A percentile compares a stretch with the other conserved stretches of the same genome.
Conservation (phyloP, 1,140 invertebrate species). For the Drosophila kohkoa region DNA sequence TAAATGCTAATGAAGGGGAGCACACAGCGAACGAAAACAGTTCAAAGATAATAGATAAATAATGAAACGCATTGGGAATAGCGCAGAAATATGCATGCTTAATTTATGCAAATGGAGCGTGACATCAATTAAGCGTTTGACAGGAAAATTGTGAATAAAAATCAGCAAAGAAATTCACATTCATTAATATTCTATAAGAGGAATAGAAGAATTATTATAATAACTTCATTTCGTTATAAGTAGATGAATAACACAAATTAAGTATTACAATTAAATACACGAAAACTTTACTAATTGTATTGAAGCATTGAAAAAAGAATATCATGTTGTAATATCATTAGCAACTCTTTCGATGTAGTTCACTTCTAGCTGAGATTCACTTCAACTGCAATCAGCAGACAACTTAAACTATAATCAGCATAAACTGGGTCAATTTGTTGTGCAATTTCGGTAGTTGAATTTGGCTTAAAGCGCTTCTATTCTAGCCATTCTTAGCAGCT, state of each 20-base stretch:
- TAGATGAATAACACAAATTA: too few relatives aligned
- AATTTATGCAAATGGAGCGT: neutral
- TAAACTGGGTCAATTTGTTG: conserved; percentile 9
- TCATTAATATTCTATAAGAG: too few relatives aligned
- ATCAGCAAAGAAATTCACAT: neutral
- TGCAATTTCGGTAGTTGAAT: conserved; percentile 9
- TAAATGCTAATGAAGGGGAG: conserved; percentile 66
- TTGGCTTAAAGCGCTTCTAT: neutral
- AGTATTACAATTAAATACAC: too few relatives aligned
- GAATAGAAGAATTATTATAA: too few relatives aligned
- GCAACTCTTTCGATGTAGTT: neutral
- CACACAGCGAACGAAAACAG: neutral
- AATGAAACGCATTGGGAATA: conserved; percentile 27
- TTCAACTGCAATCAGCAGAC: conserved; percentile 2
- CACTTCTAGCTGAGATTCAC: neutral
- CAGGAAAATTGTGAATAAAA: neutral
- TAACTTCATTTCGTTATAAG: too few relatives aligned
- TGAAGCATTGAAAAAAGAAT: too few relatives aligned
- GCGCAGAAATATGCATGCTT: neutral
- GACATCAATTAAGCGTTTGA: neutral
- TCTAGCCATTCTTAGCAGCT: neutral
- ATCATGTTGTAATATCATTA: too few relatives aligned
- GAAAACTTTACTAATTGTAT: too few relatives aligned
- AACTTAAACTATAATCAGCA: neutral
- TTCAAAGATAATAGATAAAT: conserved; percentile 29